Conservation (phyloP, 1,140 invertebrate species). For the Drosophila ananassae region DNA sequence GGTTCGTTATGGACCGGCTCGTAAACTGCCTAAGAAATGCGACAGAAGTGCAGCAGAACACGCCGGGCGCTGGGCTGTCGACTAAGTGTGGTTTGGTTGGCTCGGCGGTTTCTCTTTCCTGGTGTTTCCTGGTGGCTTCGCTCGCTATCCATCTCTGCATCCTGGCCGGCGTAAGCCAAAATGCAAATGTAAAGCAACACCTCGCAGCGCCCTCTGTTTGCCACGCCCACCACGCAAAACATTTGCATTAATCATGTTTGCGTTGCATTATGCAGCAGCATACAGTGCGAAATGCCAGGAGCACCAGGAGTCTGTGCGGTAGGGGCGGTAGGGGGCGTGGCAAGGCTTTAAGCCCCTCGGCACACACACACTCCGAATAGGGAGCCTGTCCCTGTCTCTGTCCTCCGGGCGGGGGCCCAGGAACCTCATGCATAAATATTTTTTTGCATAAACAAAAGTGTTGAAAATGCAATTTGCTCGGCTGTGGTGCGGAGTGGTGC, state of each 20-base stretch:
- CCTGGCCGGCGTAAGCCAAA: constrained; percentile 65
- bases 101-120: constrained; percentile 33
- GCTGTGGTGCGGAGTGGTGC: constrained; percentile 5
- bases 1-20: constrained; percentile 66
- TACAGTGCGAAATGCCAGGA: constrained; percentile 31
- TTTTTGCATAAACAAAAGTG: constrained; percentile 81
- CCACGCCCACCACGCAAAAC: constrained; percentile 78
- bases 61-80: constrained; percentile 36
- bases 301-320: no score
- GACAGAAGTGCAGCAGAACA: constrained; percentile 24
- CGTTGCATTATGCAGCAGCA: constrained; percentile 78
- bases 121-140: constrained; percentile 23
- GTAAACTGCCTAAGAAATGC: constrained; percentile 76
- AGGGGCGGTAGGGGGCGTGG: constrained; percentile 5
- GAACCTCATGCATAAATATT: constrained; percentile 59
- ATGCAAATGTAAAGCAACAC: constrained; percentile 79
- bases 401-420: constrained; percentile 5
- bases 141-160: constrained; percentile 16
- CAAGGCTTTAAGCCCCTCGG: constrained; percentile 52
- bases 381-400: no score
- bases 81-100: constrained; percentile 72
- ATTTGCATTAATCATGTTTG: constrained; percentile 83
- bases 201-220: constrained; percentile 32
- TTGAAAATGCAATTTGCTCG: constrained; percentile 77
- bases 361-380: constrained; percentile 12